phyloP scores from a whole-genome alignment of 1,140 invertebrate genomes.

The Drosophila suzukii region DNA sequence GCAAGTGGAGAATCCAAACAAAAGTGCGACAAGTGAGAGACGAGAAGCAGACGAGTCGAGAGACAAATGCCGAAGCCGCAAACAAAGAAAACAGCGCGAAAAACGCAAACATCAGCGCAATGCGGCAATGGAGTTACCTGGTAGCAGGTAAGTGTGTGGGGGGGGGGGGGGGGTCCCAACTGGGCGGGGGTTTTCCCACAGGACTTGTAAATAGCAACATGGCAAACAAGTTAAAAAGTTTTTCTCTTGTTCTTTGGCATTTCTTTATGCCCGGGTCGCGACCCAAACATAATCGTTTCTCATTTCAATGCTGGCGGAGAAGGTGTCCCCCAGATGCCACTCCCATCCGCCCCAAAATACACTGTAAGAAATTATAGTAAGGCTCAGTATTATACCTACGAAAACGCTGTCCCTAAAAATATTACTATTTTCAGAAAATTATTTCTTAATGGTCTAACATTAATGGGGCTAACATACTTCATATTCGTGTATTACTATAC shows the following conservation, averaged over 20 bases:
- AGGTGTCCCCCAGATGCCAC: slow-evolving; percentile 10
- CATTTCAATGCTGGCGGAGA: slow-evolving; percentile 68
- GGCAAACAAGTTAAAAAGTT: slow-evolving; percentile 84
- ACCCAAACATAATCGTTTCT: slow-evolving; percentile 83
- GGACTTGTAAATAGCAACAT: slow-evolving; percentile 84
- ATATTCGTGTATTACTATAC: no score
- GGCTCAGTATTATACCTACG: no score
- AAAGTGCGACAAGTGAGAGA: slow-evolving; percentile 56
- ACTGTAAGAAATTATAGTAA: not conserved
- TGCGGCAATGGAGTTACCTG: slow-evolving; percentile 74
- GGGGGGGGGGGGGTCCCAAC: not conserved
- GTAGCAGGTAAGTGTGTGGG: not conserved
- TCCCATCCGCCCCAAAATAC: slow-evolving; percentile 1
- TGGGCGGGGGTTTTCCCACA: slow-evolving; percentile 58
- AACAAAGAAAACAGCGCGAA: slow-evolving; percentile 56
- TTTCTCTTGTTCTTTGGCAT: slow-evolving; percentile 69
- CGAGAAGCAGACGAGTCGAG: slow-evolving; percentile 44
- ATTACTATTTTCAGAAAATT: no score
- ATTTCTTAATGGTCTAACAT: no score
- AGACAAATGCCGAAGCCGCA: slow-evolving; percentile 56
- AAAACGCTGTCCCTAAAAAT: no score
- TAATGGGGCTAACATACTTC: no score
- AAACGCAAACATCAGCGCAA: slow-evolving; percentile 78
- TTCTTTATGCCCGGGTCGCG: slow-evolving; percentile 69
- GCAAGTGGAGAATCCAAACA: slow-evolving; percentile 57